These are phyloP conservation scores for Pseudochaenichthys georgianus DNA, from an alignment of 2,797 vertebrate genomes.

Conservation along the genomic window DNA sequence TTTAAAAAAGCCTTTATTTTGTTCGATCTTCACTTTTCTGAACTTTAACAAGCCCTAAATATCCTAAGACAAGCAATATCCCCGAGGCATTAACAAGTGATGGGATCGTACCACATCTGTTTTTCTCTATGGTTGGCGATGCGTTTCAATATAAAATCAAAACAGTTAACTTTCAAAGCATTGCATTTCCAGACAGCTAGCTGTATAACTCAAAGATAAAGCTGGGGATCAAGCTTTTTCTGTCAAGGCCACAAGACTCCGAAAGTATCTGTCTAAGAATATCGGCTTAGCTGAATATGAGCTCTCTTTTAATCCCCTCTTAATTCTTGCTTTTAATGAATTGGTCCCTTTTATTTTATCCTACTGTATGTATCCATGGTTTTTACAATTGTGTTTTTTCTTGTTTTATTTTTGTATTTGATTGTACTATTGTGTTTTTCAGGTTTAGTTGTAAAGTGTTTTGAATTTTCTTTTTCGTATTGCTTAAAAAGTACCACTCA, in stretches of 20 bases:
- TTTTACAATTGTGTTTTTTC: neutral
- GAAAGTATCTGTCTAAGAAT: neutral
- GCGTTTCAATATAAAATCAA: neutral
- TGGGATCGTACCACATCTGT: neutral
- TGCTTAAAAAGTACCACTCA: conserved; percentile 58
- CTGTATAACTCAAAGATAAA: conserved; percentile 1
- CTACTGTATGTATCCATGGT: neutral
- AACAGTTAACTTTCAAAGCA: neutral
- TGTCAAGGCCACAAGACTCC: neutral
- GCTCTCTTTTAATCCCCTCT: neutral
- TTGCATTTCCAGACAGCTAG: neutral
- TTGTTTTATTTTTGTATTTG: neutral
- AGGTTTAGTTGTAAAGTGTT: neutral
- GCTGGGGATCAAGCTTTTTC: neutral
- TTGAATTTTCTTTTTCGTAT: neutral
- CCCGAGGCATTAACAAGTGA: neutral
- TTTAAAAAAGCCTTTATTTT: conserved; percentile 15
- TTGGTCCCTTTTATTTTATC: neutral
- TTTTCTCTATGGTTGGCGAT: neutral
- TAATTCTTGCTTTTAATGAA: neutral
- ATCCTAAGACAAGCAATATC: neutral
- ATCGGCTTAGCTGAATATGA: neutral
- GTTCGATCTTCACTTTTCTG: neutral
- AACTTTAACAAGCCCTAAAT: neutral
- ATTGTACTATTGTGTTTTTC: neutral